These are phyloP conservation scores for Drosophila borborema DNA, from an alignment of 2,888 invertebrate species.

Conservation along the genomic window DNA sequence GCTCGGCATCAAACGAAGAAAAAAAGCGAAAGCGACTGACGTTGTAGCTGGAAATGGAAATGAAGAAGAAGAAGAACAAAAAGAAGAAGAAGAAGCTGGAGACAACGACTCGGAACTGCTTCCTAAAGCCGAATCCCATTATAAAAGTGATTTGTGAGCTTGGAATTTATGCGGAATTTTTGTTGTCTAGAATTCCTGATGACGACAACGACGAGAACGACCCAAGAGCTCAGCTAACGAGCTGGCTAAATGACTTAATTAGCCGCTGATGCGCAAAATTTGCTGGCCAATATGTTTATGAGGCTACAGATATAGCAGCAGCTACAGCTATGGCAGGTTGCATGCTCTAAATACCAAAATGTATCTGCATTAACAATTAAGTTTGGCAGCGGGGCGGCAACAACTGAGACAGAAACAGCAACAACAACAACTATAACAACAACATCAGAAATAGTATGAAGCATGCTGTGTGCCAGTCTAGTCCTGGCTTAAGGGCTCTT, in stretches of 20 bases:
- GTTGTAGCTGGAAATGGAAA: slow-evolving; percentile 2
- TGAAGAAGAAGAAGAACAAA: neutral
- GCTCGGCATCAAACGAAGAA: slow-evolving; percentile 40
- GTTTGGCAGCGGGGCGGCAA: slow-evolving; percentile 41
- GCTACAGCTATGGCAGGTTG: slow-evolving; percentile 22
- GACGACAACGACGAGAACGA: slow-evolving; percentile 1
- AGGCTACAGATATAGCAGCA: slow-evolving; percentile 29
- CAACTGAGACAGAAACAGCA: slow-evolving; percentile 24
- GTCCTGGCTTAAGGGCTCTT: slow-evolving; percentile 39
- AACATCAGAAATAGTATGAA: slow-evolving; percentile 7
- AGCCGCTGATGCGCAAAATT: slow-evolving; percentile 42
- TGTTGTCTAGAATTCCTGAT: slow-evolving; percentile 45
- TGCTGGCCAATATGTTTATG: slow-evolving; percentile 62
- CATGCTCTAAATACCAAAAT: slow-evolving; percentile 37
- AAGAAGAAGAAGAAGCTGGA: neutral
- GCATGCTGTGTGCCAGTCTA: slow-evolving; percentile 51
- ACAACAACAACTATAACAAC: slow-evolving; percentile 1
- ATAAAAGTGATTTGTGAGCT: slow-evolving; percentile 76
- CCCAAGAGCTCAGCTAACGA: slow-evolving; percentile 53
- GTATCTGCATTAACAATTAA: slow-evolving; percentile 71
- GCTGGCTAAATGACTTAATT: slow-evolving; percentile 80
- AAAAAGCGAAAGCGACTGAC: slow-evolving; percentile 11
- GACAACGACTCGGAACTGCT: slow-evolving; percentile 13
- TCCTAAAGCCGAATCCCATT: slow-evolving; percentile 49
- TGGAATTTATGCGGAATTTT: slow-evolving; percentile 66